These are phyloP conservation scores for Pagrus major DNA, from an alignment of 2,113 vertebrate species.

Conservation along the genomic window DNA sequence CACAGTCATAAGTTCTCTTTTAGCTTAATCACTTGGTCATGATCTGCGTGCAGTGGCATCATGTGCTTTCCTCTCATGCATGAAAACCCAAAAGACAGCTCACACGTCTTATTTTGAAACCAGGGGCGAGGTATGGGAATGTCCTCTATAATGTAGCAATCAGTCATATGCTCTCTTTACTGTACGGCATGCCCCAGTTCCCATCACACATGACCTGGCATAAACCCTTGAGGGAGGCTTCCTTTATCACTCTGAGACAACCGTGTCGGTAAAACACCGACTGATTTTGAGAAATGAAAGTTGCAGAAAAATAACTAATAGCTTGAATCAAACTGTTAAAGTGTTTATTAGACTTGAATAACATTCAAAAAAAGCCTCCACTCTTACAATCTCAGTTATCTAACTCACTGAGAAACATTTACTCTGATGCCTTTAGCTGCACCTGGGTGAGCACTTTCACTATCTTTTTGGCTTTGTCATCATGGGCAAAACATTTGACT, in stretches of 20 bases:
- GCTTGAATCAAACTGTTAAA: not conserved
- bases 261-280: not conserved
- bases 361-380: not conserved
- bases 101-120: conserved; percentile 65
- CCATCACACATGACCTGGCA: conserved; percentile 47
- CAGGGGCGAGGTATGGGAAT: conserved; percentile 52
- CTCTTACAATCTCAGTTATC: not conserved
- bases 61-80: conserved; percentile 68
- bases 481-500: conserved; percentile 24
- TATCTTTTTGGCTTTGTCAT: conserved; percentile 33
- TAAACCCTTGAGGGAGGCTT: conserved; percentile 32
- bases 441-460: not conserved
- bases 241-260: conserved; percentile 10
- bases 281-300: not conserved
- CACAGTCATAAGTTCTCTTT: conserved; percentile 56
- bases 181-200: conserved; percentile 58
- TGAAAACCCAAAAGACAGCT: conserved; percentile 61
- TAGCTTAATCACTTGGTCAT: conserved; percentile 59
- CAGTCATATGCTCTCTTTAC: conserved; percentile 72
- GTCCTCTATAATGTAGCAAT: conserved; percentile 50
- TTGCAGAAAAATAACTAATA: not conserved
- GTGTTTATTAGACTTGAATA: not conserved
- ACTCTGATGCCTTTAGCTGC: not conserved
- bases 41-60: conserved; percentile 54
- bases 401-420: not conserved